Conservation (phyloP, 1,140 invertebrate genomes). For the Maconellicoccus hirsutus region DNA sequence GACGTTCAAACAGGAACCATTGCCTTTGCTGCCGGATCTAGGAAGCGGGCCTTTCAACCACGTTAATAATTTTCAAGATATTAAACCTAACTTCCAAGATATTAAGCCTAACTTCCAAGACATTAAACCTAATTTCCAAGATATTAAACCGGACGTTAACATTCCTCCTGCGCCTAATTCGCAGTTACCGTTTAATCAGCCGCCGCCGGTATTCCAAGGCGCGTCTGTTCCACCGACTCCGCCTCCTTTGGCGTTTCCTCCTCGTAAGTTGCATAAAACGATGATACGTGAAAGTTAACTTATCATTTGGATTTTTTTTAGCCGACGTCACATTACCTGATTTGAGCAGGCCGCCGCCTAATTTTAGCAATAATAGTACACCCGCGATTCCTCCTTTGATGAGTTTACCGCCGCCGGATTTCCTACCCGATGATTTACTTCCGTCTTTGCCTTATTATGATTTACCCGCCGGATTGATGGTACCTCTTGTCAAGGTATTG, state of each 20-base stretch:
- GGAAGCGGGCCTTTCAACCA: background rate
- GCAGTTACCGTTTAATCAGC: slow-evolving; percentile 25
- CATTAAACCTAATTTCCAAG: background rate
- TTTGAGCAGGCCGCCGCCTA: slow-evolving; percentile 35
- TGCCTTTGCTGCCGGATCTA: background rate
- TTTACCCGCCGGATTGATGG: slow-evolving; percentile 89
- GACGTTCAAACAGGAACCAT: background rate
- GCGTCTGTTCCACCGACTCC: background rate
- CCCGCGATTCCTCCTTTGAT: slow-evolving; percentile 45
- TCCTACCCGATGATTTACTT: slow-evolving; percentile 56
- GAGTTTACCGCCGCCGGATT: slow-evolving; percentile 44
- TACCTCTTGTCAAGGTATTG: slow-evolving; percentile 72
- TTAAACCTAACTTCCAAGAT: background rate
- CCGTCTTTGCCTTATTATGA: slow-evolving; percentile 92
- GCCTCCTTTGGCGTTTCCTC: slow-evolving; percentile 22
- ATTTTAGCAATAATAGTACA: slow-evolving; percentile 30
- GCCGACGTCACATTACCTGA: slow-evolving; percentile 31
- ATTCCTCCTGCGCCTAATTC: background rate
- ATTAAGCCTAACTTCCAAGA: too few species aligned
- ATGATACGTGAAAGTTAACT: background rate
- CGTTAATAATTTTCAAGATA: background rate
- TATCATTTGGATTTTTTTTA: slow-evolving; percentile 7
- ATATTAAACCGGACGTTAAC: background rate
- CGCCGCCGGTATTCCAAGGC: slow-evolving; percentile 23
- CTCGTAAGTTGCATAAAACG: slow-evolving; percentile 20